Evolutionary conservation across 2,797 vertebrate genomes (phyloP).

Genomic region (Squalus acanthias): DNA sequence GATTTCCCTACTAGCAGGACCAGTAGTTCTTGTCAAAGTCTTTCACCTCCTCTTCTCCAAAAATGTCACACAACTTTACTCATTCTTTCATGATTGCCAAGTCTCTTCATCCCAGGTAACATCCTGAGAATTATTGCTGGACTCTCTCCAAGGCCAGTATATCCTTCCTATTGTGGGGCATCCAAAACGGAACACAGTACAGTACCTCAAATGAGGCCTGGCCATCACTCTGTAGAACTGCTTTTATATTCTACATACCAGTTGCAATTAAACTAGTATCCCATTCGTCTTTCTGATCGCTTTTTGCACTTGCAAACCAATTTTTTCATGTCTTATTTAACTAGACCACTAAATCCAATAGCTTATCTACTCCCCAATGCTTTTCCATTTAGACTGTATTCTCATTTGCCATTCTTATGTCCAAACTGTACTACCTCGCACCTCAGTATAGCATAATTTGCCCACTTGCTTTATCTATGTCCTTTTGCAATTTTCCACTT

Average conservation of each 20-base stretch:
- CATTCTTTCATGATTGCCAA: background rate
- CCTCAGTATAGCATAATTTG: too few relatives aligned
- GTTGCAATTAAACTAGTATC: background rate
- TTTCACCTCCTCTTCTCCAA: background rate
- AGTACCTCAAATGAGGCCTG: background rate
- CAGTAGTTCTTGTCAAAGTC: background rate
- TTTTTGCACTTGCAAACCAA: background rate
- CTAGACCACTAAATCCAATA: background rate
- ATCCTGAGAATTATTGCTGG: background rate
- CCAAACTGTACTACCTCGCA: too few relatives aligned
- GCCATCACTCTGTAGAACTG: too few relatives aligned
- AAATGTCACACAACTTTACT: background rate
- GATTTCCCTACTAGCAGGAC: background rate
- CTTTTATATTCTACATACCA: too few relatives aligned
- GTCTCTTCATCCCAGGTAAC: background rate
- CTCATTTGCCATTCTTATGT: too few relatives aligned
- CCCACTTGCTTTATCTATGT: too few relatives aligned
- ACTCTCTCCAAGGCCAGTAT: background rate
- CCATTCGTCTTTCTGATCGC: background rate
- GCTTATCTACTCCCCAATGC: background rate
- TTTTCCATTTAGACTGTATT: too few relatives aligned
- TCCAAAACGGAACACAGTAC: background rate
- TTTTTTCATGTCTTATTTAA: background rate
- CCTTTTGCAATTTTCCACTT: too few relatives aligned
- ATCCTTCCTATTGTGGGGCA: background rate